Conservation (phyloP, 2,113 vertebrate species). For the Cyanoramphus novaezelandiae region DNA sequence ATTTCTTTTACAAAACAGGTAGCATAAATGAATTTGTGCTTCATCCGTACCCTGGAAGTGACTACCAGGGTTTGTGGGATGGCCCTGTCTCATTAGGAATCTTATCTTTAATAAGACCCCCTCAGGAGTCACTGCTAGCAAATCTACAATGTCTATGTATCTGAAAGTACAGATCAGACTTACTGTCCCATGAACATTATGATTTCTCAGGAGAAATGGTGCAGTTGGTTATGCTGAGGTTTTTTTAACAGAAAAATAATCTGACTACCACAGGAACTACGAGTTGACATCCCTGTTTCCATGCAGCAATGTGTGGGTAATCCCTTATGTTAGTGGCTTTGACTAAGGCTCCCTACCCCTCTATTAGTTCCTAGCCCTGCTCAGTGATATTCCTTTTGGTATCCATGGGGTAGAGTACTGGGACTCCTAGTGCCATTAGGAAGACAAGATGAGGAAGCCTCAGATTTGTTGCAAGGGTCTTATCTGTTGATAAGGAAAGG, state of each 20-base stretch:
- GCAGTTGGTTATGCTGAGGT: accelerated
- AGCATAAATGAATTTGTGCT: not conserved
- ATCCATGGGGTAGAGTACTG: not conserved
- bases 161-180: not conserved
- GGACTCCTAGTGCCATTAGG: not conserved
- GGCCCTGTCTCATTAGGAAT: accelerated
- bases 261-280: not conserved
- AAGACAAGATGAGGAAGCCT: not conserved
- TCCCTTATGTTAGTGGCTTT: not conserved
- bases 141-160: not conserved
- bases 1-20: not conserved
- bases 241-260: not conserved
- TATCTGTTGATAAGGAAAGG: not conserved
- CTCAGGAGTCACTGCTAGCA: not conserved
- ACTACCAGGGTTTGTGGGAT: not conserved
- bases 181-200: not conserved
- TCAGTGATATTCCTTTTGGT: not conserved
- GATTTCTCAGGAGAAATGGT: not conserved
- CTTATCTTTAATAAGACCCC: not conserved
- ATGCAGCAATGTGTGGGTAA: accelerated
- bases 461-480: not conserved
- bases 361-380: not conserved
- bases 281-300: not conserved
- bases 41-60: not conserved
- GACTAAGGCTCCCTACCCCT: not conserved